Percentiles rank a stretch among this genome's conserved stretches.
Conservation (phyloP, 2,888 invertebrate genomes). For the Heliconius sara region DNA sequence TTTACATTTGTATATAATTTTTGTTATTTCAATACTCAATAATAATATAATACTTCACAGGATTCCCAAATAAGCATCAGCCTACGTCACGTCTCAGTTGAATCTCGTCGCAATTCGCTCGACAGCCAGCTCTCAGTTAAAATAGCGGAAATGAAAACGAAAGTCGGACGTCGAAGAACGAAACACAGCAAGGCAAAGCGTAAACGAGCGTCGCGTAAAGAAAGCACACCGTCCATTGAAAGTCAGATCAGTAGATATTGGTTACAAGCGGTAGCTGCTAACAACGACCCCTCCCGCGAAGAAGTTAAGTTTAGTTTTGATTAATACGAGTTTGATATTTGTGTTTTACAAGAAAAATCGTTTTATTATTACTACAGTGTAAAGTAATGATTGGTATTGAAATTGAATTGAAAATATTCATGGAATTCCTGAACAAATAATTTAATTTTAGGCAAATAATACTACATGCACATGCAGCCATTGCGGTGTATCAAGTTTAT, state of each 20-base stretch:
- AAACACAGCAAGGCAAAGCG: constrained; percentile 76
- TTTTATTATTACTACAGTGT: neutral
- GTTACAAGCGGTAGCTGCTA: constrained; percentile 85
- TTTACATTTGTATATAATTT: too few relatives aligned
- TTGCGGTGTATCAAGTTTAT: too few relatives aligned
- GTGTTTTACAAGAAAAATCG: neutral
- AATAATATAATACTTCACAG: constrained; percentile 49
- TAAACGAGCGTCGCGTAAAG: constrained; percentile 79
- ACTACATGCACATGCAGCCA: too few relatives aligned
- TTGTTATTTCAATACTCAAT: neutral
- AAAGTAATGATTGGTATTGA: neutral
- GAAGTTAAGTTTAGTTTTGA: constrained; percentile 80
- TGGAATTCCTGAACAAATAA: too few relatives aligned
- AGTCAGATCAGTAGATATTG: constrained; percentile 89
- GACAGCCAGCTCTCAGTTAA: constrained; percentile 94
- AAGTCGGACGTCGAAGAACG: constrained; percentile 82
- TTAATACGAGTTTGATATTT: constrained; percentile 51
- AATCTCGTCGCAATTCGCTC: constrained; percentile 93
- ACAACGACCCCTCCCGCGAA: constrained; percentile 82
- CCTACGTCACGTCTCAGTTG: constrained; percentile 92
- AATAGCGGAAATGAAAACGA: constrained; percentile 92
- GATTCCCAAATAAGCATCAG: constrained; percentile 90
- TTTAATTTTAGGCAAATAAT: too few relatives aligned
- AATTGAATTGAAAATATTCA: neutral
- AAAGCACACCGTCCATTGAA: constrained; percentile 92